These are phyloP conservation scores for Drosophila subsilvestris DNA, from an alignment of 2,888 invertebrate species.

Conservation along the genomic window DNA sequence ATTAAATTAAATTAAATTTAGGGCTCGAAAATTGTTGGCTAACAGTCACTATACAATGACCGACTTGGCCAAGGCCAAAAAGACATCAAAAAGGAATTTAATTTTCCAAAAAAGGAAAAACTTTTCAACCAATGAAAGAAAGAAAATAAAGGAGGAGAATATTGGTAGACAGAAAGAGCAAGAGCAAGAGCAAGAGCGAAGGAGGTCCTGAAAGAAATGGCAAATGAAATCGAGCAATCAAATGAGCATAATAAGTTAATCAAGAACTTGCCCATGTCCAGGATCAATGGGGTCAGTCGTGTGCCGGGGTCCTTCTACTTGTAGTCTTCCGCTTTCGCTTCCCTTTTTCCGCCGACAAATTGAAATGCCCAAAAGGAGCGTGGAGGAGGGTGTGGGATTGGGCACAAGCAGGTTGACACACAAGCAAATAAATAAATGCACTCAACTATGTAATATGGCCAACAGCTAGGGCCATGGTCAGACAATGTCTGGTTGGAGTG, in stretches of 20 bases:
- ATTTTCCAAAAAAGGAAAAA: constrained; percentile 48
- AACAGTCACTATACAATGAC: constrained; percentile 30
- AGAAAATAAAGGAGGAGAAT: constrained; percentile 23
- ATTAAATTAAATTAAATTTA: constrained; percentile 29
- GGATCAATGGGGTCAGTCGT: constrained; percentile 50
- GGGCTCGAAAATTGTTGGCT: not conserved
- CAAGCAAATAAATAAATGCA: constrained; percentile 77
- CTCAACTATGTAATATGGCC: constrained; percentile 78
- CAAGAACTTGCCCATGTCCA: constrained; percentile 55
- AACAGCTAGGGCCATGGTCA: constrained; percentile 56
- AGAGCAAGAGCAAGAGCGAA: constrained; percentile 10
- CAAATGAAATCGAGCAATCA: constrained; percentile 79
- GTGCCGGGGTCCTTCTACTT: not conserved
- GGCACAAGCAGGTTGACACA: constrained; percentile 68
- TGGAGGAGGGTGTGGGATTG: constrained; percentile 32
- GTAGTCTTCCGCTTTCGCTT: not conserved
- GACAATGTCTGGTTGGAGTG: constrained; percentile 52
- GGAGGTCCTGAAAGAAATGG: constrained; percentile 47
- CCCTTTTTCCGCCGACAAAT: constrained; percentile 61
- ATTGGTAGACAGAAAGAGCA: constrained; percentile 13
- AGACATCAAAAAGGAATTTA: constrained; percentile 68
- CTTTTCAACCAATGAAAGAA: constrained; percentile 5
- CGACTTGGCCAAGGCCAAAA: constrained; percentile 41
- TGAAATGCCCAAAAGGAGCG: constrained; percentile 70
- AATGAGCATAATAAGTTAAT: constrained; percentile 79